These are phyloP conservation scores for Dryobotodes eremita DNA, from an alignment of 2,888 invertebrate genomes.

Conservation along the genomic window DNA sequence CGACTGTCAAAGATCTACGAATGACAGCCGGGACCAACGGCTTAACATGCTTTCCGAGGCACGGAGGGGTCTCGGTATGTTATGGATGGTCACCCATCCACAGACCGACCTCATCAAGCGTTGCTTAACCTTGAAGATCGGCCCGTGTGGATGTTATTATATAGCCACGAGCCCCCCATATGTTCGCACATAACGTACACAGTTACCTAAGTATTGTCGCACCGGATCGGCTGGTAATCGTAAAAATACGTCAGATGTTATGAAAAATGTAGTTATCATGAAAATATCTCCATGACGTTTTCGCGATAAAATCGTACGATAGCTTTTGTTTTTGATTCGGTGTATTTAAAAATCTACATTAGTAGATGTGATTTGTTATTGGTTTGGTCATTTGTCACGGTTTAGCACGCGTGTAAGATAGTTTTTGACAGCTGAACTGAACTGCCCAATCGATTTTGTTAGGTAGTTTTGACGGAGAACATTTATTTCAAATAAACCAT, in stretches of 20 bases:
- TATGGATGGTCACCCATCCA: too few relatives aligned
- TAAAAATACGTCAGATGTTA: constrained; percentile 32
- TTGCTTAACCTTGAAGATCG: too few relatives aligned
- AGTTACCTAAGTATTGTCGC: constrained; percentile 1
- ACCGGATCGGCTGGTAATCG: not conserved
- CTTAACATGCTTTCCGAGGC: too few relatives aligned
- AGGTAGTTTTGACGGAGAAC: too few relatives aligned
- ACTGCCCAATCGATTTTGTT: too few relatives aligned
- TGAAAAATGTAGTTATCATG: constrained; percentile 13
- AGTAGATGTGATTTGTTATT: not conserved
- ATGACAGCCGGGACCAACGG: too few relatives aligned
- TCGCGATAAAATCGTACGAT: constrained; percentile 28
- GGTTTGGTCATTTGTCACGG: not conserved
- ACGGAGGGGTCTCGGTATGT: too few relatives aligned
- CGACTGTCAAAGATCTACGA: too few relatives aligned
- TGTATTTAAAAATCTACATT: constrained; percentile 3
- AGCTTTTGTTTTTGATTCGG: not conserved
- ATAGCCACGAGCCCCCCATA: not conserved
- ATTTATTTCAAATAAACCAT: too few relatives aligned
- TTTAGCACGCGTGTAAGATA: not conserved
- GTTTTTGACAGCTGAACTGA: too few relatives aligned
- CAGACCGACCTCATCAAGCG: too few relatives aligned
- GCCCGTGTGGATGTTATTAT: not conserved
- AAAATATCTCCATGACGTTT: constrained; percentile 33
- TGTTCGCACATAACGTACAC: not conserved